Base-by-base conservation (phyloP, 2,113 vertebrate genomes). In the Toxotes chatareus region DNA sequence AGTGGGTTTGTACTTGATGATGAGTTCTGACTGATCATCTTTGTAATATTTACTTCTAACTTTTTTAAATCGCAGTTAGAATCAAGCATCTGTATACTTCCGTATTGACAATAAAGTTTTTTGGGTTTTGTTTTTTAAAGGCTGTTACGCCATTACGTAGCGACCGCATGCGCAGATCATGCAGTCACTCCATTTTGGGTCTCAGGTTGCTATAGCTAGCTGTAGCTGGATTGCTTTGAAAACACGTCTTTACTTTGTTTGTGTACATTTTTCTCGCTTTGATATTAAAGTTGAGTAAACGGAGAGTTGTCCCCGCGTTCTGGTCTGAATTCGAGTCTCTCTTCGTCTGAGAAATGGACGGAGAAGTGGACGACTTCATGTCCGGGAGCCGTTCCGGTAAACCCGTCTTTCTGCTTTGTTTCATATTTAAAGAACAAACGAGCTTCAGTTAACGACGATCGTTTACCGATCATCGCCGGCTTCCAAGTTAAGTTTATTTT, bases 281-380 rank as follows among this genome's bases (percentile, higher is more conserved):
- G 10, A 2, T 21, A 6, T 2, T 5, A 34, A 11, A 10, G 21
- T 8, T 4, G 27, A 16, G 49, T 1, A 0, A 47, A 49, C 14
- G 3, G 16, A 31, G 21, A 59, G 0, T 14, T 0, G 40, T 11
- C 46, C 6, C 60, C 0, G 13, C 9, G 5, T 6, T 12, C 11
- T 0, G 63, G 0, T 21, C 8, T 8, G 34, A 77, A 23, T 10
- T 34, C 0, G 57, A 78, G 3, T 7, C 34, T 5, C 3, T 40
- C 17, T 57, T 82, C 42, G 53, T 69, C 40, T 19, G 36, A 55
- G 36, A 42, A 32, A 96, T 96, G 95, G 93, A 95, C 84, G 93
- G 88, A 64, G 95, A 93, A 49, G 95, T 93, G 40, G 94, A 95
- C 40, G 95, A 95, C 14, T 90, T 94, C 68, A 71, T 89, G 88